Evolutionary conservation across 2,797 vertebrate genomes (phyloP).

Genomic region (Microtus obscurus): DNA sequence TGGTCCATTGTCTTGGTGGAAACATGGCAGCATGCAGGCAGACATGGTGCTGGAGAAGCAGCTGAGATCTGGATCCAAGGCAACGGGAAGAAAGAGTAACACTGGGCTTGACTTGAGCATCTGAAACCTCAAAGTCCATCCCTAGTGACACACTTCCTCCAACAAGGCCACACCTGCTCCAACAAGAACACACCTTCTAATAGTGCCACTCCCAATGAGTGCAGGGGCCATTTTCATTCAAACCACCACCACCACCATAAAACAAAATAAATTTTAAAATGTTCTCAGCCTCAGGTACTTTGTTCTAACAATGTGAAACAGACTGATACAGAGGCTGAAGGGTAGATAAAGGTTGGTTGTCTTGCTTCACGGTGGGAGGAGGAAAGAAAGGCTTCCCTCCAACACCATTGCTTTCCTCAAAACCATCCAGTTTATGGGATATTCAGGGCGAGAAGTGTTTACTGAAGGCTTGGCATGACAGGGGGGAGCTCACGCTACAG

Average conservation of each 20-base stretch:
- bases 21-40: background rate
- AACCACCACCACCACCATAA: background rate
- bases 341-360: background rate
- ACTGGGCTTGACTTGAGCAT: background rate
- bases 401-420: background rate
- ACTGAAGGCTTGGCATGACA: background rate
- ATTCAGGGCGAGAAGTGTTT: background rate
- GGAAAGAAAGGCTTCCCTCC: background rate
- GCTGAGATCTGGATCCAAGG: background rate
- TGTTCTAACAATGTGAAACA: background rate
- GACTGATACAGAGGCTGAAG: background rate
- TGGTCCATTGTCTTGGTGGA: background rate
- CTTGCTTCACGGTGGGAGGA: background rate
- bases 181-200: background rate
- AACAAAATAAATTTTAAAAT: background rate
- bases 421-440: background rate
- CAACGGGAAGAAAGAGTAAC: background rate
- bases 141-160: background rate
- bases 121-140: background rate
- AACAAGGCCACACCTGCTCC: background rate
- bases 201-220: background rate
- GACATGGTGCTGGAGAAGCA: background rate
- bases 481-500: background rate
- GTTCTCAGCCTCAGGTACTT: background rate
- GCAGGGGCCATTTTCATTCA: background rate